phyloP scores from a whole-genome alignment of 1,140 invertebrate species.

The Trichonephila clavata region DNA sequence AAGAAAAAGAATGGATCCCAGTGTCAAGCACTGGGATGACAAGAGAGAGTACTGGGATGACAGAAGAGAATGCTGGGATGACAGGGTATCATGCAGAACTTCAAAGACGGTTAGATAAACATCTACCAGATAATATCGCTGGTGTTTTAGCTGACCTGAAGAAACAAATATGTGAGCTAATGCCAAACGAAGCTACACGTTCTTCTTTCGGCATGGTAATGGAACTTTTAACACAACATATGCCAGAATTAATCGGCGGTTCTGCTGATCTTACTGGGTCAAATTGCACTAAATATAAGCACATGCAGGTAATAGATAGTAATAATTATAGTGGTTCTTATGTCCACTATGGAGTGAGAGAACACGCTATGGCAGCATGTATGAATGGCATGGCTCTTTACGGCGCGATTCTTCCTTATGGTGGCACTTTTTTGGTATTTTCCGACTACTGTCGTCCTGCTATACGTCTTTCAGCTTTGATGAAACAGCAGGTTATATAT shows the following conservation, averaged over 20 bases:
- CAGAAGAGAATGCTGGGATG: too few species aligned
- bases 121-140: too few species aligned
- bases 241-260: conserved; percentile 6
- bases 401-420: conserved; percentile 2
- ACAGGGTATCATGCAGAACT: too few species aligned
- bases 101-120: too few species aligned
- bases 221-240: too few species aligned
- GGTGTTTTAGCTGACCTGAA: too few species aligned
- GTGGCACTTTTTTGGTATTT: conserved; percentile 24
- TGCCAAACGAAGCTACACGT: too few species aligned
- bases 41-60: too few species aligned
- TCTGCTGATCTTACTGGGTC: conserved; percentile 32
- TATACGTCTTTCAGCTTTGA: conserved; percentile 11
- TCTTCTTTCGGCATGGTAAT: too few species aligned
- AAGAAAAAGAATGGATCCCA: too few species aligned
- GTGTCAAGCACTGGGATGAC: too few species aligned
- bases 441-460: background rate
- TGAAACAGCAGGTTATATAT: conserved; percentile 6
- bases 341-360: conserved; percentile 30
- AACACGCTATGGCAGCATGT: conserved; percentile 6
- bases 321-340: background rate
- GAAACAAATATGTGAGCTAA: too few species aligned
- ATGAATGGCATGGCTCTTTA: background rate
- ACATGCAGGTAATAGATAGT: conserved; percentile 17
- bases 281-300: conserved; percentile 5